Percentiles rank a stretch among this genome's conserved stretches.
These are phyloP conservation scores for Hydrozoanthus gracilis DNA, from an alignment of 92 coral and sea anemone genomes.

Conservation along the genomic window DNA sequence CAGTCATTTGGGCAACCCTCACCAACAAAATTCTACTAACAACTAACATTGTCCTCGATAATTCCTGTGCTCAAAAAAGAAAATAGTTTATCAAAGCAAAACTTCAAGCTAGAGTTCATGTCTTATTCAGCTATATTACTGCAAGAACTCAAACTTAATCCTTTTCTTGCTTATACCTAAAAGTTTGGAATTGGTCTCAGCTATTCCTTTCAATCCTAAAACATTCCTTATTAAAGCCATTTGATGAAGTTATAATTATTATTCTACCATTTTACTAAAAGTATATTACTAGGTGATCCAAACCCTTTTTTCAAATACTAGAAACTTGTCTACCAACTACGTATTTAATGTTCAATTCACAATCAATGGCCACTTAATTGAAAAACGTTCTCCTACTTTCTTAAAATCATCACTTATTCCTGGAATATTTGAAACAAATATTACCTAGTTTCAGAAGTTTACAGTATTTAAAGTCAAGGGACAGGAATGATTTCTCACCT, in stretches of 20 bases:
- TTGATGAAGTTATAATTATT: neutral
- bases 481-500: neutral
- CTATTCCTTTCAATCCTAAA: no score
- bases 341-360: neutral
- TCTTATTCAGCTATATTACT: no score
- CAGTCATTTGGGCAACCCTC: no score
- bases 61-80: no score
- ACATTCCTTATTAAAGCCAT: no score
- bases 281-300: neutral
- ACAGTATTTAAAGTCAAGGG: neutral
- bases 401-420: no score
- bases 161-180: no score
- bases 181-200: no score
- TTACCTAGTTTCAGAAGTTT: conserved; percentile 23
- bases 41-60: neutral
- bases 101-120: no score
- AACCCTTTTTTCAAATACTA: no score
- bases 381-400: neutral
- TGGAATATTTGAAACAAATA: neutral
- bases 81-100: no score
- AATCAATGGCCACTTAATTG: neutral
- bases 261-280: neutral
- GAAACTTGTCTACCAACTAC: neutral
- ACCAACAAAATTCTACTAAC: neutral
- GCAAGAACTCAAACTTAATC: no score